Conservation (phyloP, 2,113 vertebrate species). For the Mirounga angustirostris region DNA sequence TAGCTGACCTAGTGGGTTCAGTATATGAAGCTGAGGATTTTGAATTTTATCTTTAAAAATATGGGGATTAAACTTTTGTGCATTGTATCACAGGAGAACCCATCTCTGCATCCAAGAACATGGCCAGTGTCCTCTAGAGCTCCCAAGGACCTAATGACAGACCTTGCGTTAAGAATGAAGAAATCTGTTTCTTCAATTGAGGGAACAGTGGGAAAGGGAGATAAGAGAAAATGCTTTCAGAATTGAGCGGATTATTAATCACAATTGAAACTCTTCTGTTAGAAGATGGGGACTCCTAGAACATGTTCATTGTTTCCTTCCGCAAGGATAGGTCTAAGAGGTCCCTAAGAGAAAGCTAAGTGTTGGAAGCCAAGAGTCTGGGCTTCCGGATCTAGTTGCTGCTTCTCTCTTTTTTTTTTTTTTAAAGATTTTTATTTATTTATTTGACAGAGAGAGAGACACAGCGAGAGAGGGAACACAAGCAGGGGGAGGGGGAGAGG, state of each 20-base stretch:
- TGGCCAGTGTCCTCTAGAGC: neutral
- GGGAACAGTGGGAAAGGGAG: neutral
- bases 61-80: neutral
- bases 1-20: neutral
- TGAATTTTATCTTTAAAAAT: conserved; percentile 34
- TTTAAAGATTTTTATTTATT: too few species aligned
- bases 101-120: neutral
- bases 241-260: neutral
- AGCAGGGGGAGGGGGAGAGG: too few species aligned
- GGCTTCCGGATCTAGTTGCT: neutral
- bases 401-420: neutral
- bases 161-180: neutral
- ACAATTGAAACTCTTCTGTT: neutral
- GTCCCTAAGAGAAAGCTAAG: neutral
- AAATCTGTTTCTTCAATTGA: neutral
- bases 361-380: neutral
- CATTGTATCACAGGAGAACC: neutral
- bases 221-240: neutral
- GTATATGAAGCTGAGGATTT: neutral
- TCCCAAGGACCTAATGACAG: neutral
- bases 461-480: too few species aligned
- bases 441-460: too few species aligned
- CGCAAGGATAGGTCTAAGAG: neutral
- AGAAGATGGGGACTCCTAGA: neutral
- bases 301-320: neutral